Evolutionary conservation across 2,888 invertebrate species (phyloP).

Genomic region (Anoncus sp.): DNA sequence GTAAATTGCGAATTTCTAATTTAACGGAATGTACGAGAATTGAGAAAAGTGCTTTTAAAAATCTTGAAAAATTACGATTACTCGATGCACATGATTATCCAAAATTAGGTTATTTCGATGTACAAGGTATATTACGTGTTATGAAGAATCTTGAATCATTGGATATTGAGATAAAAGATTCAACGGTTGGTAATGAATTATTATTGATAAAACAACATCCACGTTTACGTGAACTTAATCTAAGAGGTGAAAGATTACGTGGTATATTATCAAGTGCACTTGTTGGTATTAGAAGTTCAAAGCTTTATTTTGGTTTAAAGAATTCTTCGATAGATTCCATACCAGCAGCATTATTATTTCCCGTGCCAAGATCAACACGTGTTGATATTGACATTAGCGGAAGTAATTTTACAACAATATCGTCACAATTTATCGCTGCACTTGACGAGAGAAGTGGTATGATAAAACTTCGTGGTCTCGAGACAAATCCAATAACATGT

Average conservation of each 20-base stretch:
- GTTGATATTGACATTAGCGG: constrained; percentile 92
- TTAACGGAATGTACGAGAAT: constrained; percentile 89
- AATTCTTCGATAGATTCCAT: constrained; percentile 92
- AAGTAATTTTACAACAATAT: constrained; percentile 90
- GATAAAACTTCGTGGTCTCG: constrained; percentile 89
- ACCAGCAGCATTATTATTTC: constrained; percentile 93
- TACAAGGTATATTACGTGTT: constrained; percentile 92
- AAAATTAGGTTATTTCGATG: constrained; percentile 92
- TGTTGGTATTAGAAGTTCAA: constrained; percentile 91
- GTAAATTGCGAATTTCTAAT: constrained; percentile 87
- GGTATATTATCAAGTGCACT: constrained; percentile 93
- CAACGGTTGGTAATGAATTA: constrained; percentile 92
- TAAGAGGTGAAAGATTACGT: constrained; percentile 90
- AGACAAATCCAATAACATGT: constrained; percentile 92
- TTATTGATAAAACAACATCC: constrained; percentile 92
- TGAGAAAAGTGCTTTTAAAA: constrained; percentile 92
- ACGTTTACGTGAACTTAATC: constrained; percentile 89
- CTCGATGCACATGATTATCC: constrained; percentile 91
- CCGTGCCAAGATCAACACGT: constrained; percentile 93
- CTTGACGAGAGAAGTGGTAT: constrained; percentile 92
- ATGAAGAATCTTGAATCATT: constrained; percentile 90
- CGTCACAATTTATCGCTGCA: constrained; percentile 91
- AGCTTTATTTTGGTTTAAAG: constrained; percentile 89
- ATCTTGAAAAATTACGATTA: constrained; percentile 88
- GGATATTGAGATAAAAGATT: constrained; percentile 94